Evolutionary conservation across 1,140 invertebrate genomes (phyloP).

Genomic region (Tyrophagus putrescentiae): DNA sequence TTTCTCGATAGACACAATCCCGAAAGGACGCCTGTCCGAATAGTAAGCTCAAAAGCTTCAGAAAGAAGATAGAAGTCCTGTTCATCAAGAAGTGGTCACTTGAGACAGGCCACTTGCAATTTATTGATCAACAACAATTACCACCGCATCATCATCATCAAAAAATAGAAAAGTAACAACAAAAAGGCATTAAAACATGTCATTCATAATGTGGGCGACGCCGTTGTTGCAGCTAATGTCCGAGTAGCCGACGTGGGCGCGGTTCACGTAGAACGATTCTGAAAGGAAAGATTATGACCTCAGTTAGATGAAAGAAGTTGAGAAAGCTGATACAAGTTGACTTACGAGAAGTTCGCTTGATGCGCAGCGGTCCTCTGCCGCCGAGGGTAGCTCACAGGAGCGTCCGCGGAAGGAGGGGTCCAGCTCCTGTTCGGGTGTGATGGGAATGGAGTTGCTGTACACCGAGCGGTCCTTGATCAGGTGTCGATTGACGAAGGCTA

Average conservation of each 20-base stretch:
- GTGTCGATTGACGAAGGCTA: constrained; percentile 2
- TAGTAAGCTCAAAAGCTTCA: too few relatives aligned
- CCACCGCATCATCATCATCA: too few relatives aligned
- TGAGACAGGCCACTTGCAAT: too few relatives aligned
- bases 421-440: neutral
- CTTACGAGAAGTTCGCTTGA: neutral
- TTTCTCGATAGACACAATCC: too few relatives aligned
- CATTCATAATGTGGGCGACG: constrained; percentile 9
- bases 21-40: too few relatives aligned
- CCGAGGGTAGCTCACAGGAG: neutral
- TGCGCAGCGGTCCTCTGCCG: neutral
- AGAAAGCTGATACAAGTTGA: neutral
- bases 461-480: neutral
- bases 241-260: neutral
- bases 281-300: neutral
- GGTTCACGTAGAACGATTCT: constrained; percentile 12
- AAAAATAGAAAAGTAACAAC: too few relatives aligned
- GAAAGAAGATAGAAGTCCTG: too few relatives aligned
- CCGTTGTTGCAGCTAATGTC: constrained; percentile 5
- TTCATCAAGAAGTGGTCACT: too few relatives aligned
- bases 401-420: constrained; percentile 3
- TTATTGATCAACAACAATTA: too few relatives aligned
- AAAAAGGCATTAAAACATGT: too few relatives aligned
- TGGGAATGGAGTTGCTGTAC: neutral
- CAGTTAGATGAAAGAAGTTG: neutral